Evolutionary conservation across 2,888 invertebrate species (phyloP), one percentile per base, ranked within the genome.

Genomic region (Thereva nobilitata): DNA sequence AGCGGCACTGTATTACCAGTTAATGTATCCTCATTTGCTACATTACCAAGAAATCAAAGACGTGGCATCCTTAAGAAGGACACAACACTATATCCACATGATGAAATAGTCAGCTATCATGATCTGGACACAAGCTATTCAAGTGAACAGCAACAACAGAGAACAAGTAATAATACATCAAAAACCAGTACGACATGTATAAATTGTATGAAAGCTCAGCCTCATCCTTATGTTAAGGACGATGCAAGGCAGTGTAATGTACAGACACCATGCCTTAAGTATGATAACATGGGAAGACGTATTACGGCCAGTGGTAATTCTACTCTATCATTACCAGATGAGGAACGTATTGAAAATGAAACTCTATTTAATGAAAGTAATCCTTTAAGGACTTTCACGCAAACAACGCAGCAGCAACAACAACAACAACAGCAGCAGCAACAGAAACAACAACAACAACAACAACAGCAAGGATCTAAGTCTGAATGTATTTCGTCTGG

Each of bases 241-340:
- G 70, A 68, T 47, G 41, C 64, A 34, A 45, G 64, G 23, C 64
- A 64, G 23, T 65, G 65, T 40, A 53, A 23, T 37, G 41, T 59
- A 35, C 40, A 53, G 10, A 61, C 54, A 9, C 70, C 73, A 34
- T 76, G 79, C 70, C 87, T 89, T 64, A 89, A 90, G 70, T 93
- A 94, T 79, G 94, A 95, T 82, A 93, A 93, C 82, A 92, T 93
- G 90, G 93, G 93, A 5, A 91, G 93, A 63, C 85, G 93, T 71
- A 91, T 93, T 61, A 94, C 93, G 7, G 93, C 93, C 42, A 91
- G 92, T 70, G 94, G 94, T 55, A 92, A 92, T 78, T 93, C 93
- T 6, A 92, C 91, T 37, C 87, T 93, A 77, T 93, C 93, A 38
- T 84, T 94, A 72, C 91, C 91, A 70, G 91, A 87, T 75, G 84